phyloP scores from a whole-genome alignment of 2,888 invertebrate species.

The Ectemnius lituratus region DNA sequence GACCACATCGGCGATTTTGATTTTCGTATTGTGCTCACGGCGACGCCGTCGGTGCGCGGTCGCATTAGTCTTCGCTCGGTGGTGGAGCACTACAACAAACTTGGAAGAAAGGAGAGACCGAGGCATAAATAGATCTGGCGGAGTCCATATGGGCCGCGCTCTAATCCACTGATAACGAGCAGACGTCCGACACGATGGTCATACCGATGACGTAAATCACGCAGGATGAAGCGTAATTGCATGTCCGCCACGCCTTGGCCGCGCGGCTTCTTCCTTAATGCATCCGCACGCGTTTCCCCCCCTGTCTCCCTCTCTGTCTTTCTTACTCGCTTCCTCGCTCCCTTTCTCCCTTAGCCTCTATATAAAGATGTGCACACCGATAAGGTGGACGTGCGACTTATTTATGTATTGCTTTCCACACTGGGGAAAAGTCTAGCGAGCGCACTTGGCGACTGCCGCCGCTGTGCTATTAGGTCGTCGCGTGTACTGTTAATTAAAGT shows the following conservation, averaged over 20 bases:
- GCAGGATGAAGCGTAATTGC: slow-evolving; percentile 27
- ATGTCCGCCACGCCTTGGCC: slow-evolving; percentile 30
- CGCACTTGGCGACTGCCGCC: neutral
- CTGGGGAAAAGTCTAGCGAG: neutral
- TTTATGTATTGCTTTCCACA: slow-evolving; percentile 11
- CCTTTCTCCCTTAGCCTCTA: neutral
- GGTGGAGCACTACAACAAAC: slow-evolving; percentile 9
- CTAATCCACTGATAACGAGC: slow-evolving; percentile 38
- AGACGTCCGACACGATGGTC: slow-evolving; percentile 22
- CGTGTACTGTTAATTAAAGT: slow-evolving; percentile 11
- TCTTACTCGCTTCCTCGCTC: too few relatives aligned
- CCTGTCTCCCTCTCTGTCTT: too few relatives aligned
- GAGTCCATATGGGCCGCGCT: slow-evolving; percentile 20
- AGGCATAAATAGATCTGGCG: slow-evolving; percentile 18
- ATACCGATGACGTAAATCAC: slow-evolving; percentile 35
- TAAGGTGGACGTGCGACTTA: slow-evolving; percentile 9
- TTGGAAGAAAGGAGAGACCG: slow-evolving; percentile 19
- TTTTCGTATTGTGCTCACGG: neutral
- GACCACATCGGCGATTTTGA: slow-evolving; percentile 3
- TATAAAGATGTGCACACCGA: slow-evolving; percentile 26
- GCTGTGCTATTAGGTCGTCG: neutral
- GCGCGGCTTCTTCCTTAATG: slow-evolving; percentile 24
- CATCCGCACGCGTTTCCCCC: neutral
- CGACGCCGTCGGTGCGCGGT: neutral
- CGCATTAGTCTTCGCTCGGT: too few relatives aligned